Evolutionary conservation across 2,888 invertebrate genomes (phyloP), one percentile per base, ranked within the genome.

Genomic region (Agrochola litura): DNA sequence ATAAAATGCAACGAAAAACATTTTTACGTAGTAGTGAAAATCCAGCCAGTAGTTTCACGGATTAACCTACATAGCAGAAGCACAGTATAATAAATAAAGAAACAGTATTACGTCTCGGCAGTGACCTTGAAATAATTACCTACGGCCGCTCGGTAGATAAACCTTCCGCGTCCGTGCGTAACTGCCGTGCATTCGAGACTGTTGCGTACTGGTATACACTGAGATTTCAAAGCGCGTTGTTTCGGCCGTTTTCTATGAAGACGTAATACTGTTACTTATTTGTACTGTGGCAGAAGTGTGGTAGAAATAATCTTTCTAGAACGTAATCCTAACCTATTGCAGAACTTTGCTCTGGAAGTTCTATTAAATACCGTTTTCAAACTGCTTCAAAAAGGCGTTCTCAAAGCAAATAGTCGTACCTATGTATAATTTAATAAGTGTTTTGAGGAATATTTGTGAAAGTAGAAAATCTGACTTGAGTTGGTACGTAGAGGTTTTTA

Each of bases 291-390:
- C 43, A 43, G 19, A 70, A 70, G 25, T 43, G 49, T 58, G 14
- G 43, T 54, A 37, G 37, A 58, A 67, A 83, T 83, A 83, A 71
- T 81, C 70, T 52, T 58, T 61, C n/a, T 37, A 46, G 22, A 25
- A 52, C 70, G 22, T 67, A 77, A 81, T 77, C 25, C 43, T 5
- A 25, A 77, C 43, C 14, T 67, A 70, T 46, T 63, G 46, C 77
- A 58, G 25, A 63, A 71, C 22, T 76, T 61, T n/a, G 30, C 41
- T 6, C 12, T 71, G 49, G 41, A 61, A 16, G 30, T 68, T 64
- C 30, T 43, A n/a, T 63, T 63, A 67, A 61, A 67, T 61, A 67
- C 46, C 10, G n/a, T 19, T 58, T 67, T 14, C 19, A 30, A 49
- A 19, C 19, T 46, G 22, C 6, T 61, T 41, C 9, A 30, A 78